Evolutionary conservation across 2,888 invertebrate species (phyloP).

Genomic region (Chydorus sphaericus): DNA sequence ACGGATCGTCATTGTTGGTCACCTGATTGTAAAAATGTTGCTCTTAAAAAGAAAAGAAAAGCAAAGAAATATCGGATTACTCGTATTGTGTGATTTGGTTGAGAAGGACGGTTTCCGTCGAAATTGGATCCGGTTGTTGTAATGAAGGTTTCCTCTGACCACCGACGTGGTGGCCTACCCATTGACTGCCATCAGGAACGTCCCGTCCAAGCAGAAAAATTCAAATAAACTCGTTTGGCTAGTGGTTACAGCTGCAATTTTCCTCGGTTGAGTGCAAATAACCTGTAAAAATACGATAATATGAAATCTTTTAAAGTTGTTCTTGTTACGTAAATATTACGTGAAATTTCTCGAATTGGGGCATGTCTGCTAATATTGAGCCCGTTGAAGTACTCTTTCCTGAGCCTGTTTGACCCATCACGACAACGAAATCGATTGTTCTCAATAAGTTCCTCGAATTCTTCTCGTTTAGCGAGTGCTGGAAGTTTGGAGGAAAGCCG

Average conservation of each 20-base stretch:
- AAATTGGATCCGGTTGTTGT: constrained; percentile 25
- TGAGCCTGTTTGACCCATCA: constrained; percentile 30
- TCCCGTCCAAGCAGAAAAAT: constrained; percentile 18
- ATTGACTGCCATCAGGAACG: constrained; percentile 22
- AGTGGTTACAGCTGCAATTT: constrained; percentile 29
- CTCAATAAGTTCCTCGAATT: constrained; percentile 23
- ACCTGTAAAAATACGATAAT: constrained; percentile 23
- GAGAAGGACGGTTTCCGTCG: constrained; percentile 28
- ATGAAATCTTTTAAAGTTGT: background rate
- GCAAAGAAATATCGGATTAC: background rate
- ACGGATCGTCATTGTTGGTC: constrained; percentile 15
- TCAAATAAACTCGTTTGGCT: constrained; percentile 27
- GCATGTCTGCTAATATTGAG: constrained; percentile 26
- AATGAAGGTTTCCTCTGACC: constrained; percentile 18
- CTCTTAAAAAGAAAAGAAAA: background rate
- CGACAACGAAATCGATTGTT: constrained; percentile 18
- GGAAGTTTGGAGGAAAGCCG: constrained; percentile 10
- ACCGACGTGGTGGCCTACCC: constrained; percentile 24
- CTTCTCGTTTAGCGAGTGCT: constrained; percentile 12
- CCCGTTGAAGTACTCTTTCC: constrained; percentile 31
- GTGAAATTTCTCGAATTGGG: constrained; percentile 20
- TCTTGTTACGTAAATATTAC: background rate
- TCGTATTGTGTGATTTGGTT: constrained; percentile 26
- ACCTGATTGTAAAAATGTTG: no score
- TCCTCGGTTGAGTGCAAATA: constrained; percentile 30